Base-by-base conservation (phyloP, 2,888 invertebrate genomes). In the Lissonota sp. region DNA sequence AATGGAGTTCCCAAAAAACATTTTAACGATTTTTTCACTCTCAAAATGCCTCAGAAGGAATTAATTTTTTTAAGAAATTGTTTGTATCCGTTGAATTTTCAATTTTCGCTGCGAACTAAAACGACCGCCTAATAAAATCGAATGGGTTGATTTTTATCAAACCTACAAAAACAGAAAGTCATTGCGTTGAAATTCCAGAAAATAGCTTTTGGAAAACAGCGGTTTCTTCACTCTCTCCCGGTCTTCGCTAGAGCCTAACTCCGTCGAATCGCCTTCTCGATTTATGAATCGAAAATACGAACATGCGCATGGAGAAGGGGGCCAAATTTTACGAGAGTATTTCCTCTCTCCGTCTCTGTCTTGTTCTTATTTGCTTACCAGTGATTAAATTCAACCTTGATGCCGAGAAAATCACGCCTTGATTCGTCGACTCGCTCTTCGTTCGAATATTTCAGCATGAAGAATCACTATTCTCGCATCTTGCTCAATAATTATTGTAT, bases 331-430 rank as follows among this genome's bases (percentile, higher is more conserved):
- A 46, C 63, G 49, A 79, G 14, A 49, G 6, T 67, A 16, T 10
- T 46, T 16, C 5, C 44, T 53, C 10, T 4, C 51, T 51, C 16
- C 40, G 16, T 60, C 40, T 60, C n/a, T 60, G 16, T 57, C 72
- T 26, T 26, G 26, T 26, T 26, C 3, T 26, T 53, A 64, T 63
- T 64, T 55, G n/a, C 40, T 12, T 39, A 8, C 49, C 46, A 55
- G 60, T 55, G 16, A 72, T 76, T 60, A 72, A 76, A 76, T 51
- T n/a, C 49, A 67, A 55, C 76, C 80, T 80, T 80, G 76, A 49
- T 72, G 64, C n/a, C 8, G 62, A 55, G 75, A 76, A 60, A 73
- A 67, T 76, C 46, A 44, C 55, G 63, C 37, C 51, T 76, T 44
- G 51, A 76, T 72, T 76, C 51, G 57, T 58, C 57, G 76, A 69